A percentile compares a stretch with the other conserved stretches of the same genome.
phyloP scores from a whole-genome alignment of 2,888 invertebrate species.

The Phengaris arion region DNA sequence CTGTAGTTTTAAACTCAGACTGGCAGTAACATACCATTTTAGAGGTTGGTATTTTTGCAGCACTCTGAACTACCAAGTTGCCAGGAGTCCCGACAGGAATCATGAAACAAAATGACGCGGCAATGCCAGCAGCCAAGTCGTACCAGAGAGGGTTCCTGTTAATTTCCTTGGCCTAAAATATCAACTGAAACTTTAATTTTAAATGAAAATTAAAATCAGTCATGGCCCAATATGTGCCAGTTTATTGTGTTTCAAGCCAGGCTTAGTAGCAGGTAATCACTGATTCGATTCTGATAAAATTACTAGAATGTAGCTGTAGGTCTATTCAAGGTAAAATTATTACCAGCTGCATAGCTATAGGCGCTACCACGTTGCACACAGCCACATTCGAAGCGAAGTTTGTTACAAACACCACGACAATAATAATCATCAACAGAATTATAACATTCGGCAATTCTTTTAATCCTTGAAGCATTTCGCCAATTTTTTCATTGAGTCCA shows the following conservation, averaged over 20 bases:
- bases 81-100: conserved; percentile 80
- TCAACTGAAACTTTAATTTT: neutral
- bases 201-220: too few species aligned
- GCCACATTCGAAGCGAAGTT: conserved; percentile 70
- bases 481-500: conserved; percentile 55
- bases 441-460: conserved; percentile 44
- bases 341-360: conserved; percentile 64
- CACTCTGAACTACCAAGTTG: conserved; percentile 71
- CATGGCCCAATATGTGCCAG: too few species aligned
- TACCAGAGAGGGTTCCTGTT: conserved; percentile 56
- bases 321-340: conserved; percentile 35
- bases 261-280: too few species aligned
- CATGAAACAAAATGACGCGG: conserved; percentile 64
- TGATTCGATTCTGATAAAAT: too few species aligned
- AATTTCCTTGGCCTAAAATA: conserved; percentile 54
- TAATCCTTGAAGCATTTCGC: conserved; percentile 45
- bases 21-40: conserved; percentile 54
- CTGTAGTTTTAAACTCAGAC: too few species aligned
- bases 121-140: conserved; percentile 50
- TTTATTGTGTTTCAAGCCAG: too few species aligned
- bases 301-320: too few species aligned
- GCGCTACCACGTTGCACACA: conserved; percentile 59
- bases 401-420: conserved; percentile 53
- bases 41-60: conserved; percentile 59
- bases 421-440: conserved; percentile 50